Evolutionary conservation across 2,113 vertebrate species (phyloP).

Genomic region (Abramis brama): DNA sequence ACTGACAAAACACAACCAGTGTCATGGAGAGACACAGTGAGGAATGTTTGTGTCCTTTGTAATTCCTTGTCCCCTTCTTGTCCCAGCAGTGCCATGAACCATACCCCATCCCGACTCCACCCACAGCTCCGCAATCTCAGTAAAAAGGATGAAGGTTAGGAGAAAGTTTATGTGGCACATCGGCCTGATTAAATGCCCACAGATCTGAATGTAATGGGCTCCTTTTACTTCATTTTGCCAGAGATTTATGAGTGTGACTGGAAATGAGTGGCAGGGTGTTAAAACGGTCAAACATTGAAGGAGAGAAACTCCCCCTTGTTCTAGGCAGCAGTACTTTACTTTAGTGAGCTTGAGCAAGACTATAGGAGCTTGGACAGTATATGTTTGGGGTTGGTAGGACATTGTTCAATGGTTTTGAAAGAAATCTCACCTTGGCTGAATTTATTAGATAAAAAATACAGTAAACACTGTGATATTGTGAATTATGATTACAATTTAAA

Average conservation of each 20-base stretch:
- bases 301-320: slow-evolving; percentile 61
- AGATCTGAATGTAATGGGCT: slow-evolving; percentile 76
- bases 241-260: slow-evolving; percentile 71
- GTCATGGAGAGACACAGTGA: background rate
- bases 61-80: slow-evolving; percentile 6
- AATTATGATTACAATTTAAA: no score
- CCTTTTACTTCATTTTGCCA: slow-evolving; percentile 70
- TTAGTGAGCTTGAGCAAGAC: background rate
- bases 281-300: slow-evolving; percentile 73
- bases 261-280: slow-evolving; percentile 76
- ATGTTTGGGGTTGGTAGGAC: background rate
- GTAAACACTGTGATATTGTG: no score
- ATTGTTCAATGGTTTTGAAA: no score
- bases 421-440: no score
- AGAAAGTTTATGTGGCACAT: slow-evolving; percentile 76
- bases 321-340: slow-evolving; percentile 4
- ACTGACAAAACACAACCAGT: slow-evolving; percentile 31
- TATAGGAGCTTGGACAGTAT: slow-evolving; percentile 40
- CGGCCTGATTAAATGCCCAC: slow-evolving; percentile 70
- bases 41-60: slow-evolving; percentile 14
- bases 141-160: slow-evolving; percentile 69
- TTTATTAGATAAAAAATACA: no score
- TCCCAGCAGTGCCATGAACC: slow-evolving; percentile 14
- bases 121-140: slow-evolving; percentile 45
- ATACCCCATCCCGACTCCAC: background rate